These are phyloP conservation scores for Stomatorhinus ivindoensis DNA, from an alignment of 2,113 vertebrate species.

Conservation along the genomic window DNA sequence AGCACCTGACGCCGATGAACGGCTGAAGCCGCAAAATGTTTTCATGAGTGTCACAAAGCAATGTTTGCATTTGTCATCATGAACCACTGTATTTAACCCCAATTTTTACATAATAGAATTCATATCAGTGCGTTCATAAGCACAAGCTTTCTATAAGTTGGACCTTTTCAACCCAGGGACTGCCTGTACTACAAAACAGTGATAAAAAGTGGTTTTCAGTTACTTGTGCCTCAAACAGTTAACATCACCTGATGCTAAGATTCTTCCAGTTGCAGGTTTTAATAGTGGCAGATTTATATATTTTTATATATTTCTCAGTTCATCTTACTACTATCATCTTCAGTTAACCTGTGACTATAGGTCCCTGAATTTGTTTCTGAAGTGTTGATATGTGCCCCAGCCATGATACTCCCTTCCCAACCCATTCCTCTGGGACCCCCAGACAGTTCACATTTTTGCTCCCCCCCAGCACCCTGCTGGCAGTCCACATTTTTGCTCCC, in stretches of 20 bases:
- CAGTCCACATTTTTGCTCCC: not conserved
- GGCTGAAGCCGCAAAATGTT: not conserved
- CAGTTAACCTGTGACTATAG: not conserved
- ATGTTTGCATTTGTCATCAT: not conserved
- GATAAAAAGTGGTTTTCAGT: not conserved
- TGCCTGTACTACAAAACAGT: not conserved
- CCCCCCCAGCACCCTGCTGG: no score
- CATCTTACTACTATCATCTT: not conserved
- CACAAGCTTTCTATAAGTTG: not conserved
- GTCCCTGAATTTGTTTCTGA: not conserved
- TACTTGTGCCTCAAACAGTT: not conserved
- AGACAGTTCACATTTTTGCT: not conserved
- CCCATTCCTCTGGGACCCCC: not conserved
- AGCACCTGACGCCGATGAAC: not conserved
- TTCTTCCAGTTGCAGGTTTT: not conserved
- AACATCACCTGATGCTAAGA: not conserved
- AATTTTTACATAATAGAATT: not conserved
- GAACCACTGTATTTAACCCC: not conserved
- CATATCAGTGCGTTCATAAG: not conserved
- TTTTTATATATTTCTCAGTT: not conserved
- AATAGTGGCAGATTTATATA: not conserved
- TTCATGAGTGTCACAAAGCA: not conserved
- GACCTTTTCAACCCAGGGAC: not conserved
- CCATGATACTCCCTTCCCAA: not conserved
- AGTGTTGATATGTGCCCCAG: not conserved